phyloP scores from a whole-genome alignment of 2,888 invertebrate genomes.

The Acronicta alni region DNA sequence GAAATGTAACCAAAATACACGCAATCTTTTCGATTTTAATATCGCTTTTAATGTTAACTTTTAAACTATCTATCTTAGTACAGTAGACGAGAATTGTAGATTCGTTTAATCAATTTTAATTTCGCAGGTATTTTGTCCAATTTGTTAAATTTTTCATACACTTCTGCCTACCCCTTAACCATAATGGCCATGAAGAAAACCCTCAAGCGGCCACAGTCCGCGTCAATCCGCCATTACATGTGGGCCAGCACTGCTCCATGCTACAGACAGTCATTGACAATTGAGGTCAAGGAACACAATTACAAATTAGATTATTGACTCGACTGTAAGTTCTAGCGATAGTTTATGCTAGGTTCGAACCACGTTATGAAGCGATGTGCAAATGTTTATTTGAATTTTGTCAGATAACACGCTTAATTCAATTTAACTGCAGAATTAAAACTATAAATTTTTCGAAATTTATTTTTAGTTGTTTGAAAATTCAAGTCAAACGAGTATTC shows the following conservation, averaged over 20 bases:
- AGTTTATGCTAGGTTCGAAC: constrained; percentile 31
- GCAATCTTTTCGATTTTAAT: no score
- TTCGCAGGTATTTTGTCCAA: no score
- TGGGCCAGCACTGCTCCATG: constrained; percentile 33
- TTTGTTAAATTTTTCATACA: neutral
- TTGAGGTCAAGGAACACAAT: constrained; percentile 75
- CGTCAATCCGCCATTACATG: constrained; percentile 29
- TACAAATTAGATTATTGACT: constrained; percentile 75
- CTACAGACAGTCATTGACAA: constrained; percentile 58
- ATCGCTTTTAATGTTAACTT: no score
- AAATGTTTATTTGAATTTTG: neutral
- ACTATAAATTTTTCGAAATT: no score
- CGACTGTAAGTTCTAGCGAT: constrained; percentile 43
- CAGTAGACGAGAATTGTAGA: no score
- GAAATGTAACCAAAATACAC: no score
- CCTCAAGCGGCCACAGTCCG: neutral
- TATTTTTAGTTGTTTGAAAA: no score
- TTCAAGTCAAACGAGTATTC: no score
- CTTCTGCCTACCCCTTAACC: constrained; percentile 2
- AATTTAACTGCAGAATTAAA: neutral
- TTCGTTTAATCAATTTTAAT: no score
- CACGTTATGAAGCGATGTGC: neutral
- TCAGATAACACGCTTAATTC: neutral
- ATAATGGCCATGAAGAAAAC: neutral
- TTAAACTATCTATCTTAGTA: no score